phyloP scores from a whole-genome alignment of 1,140 invertebrate species.

The Aethina tumida region DNA sequence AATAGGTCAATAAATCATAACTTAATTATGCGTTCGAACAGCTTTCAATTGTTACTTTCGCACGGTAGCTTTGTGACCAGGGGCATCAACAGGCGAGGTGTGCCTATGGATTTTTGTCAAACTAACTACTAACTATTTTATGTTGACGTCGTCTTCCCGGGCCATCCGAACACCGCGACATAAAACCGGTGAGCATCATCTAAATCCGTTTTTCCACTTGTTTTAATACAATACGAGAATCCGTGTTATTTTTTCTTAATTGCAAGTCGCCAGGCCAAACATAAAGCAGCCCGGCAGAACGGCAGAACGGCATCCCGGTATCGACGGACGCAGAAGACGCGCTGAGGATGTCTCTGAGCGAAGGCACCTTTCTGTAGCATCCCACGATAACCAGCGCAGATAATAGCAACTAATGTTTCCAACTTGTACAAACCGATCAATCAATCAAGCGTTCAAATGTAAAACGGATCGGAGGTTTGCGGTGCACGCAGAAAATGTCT shows the following conservation, averaged over 20 bases:
- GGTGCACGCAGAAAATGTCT: no score
- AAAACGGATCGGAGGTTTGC: slow-evolving; percentile 2
- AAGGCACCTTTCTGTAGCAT: slow-evolving; percentile 3
- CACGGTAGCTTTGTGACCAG: slow-evolving; percentile 9
- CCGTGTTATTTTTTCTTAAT: slow-evolving; percentile 13
- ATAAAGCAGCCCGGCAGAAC: no score
- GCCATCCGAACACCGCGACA: background rate
- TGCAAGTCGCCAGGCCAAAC: slow-evolving; percentile 1
- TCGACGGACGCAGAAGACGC: no score
- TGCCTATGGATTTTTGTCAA: background rate
- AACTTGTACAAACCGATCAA: slow-evolving; percentile 14
- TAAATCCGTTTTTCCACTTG: slow-evolving; percentile 10
- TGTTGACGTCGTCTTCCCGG: background rate
- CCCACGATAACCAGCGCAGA: slow-evolving; percentile 11
- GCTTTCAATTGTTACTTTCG: slow-evolving; percentile 10
- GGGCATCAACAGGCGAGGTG: background rate
- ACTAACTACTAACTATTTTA: slow-evolving; percentile 4
- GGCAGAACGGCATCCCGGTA: background rate
- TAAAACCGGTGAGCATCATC: slow-evolving; percentile 8
- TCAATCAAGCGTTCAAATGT: slow-evolving; percentile 13
- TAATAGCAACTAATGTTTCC: slow-evolving; percentile 16
- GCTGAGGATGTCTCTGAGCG: slow-evolving; percentile 10
- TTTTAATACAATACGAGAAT: slow-evolving; percentile 2
- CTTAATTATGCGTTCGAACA: slow-evolving; percentile 6
- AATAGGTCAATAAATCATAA: slow-evolving; percentile 8